phyloP scores from a whole-genome alignment of 2,888 invertebrate genomes.

The Poecilus cupreus region DNA sequence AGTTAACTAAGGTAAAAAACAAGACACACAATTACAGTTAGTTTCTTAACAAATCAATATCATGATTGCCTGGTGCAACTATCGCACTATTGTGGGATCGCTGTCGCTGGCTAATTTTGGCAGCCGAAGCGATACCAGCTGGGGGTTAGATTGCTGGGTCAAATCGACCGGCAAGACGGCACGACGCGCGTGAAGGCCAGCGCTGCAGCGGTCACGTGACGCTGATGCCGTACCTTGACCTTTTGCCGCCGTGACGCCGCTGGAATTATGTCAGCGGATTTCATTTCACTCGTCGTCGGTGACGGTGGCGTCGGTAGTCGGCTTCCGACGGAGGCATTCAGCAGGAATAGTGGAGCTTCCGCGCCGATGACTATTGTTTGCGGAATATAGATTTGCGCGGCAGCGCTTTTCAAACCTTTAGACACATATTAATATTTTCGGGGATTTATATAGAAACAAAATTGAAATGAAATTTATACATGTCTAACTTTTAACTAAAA shows the following conservation, averaged over 20 bases:
- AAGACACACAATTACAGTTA: too few relatives aligned
- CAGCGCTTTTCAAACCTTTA: too few relatives aligned
- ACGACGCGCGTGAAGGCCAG: not conserved
- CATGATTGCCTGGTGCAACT: too few relatives aligned
- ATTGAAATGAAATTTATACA: too few relatives aligned
- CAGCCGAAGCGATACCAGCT: not conserved
- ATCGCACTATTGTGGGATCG: not conserved
- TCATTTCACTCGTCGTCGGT: not conserved
- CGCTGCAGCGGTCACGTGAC: slow-evolving; percentile 25
- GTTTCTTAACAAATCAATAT: too few relatives aligned
- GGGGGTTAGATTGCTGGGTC: not conserved
- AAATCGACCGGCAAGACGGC: not conserved
- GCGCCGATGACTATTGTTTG: too few relatives aligned
- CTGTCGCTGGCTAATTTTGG: not conserved
- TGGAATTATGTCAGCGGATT: slow-evolving; percentile 19
- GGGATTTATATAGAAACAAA: too few relatives aligned
- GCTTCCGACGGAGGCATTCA: not conserved
- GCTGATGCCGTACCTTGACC: slow-evolving; percentile 16
- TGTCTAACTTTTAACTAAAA: too few relatives aligned
- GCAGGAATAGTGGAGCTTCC: not conserved
- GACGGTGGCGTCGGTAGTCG: not conserved
- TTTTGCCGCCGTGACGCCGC: slow-evolving; percentile 11
- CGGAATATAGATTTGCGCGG: too few relatives aligned
- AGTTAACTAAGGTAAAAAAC: too few relatives aligned
- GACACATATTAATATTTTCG: too few relatives aligned